These are phyloP conservation scores for Cariama cristata DNA, from an alignment of 2,113 vertebrate genomes.

Conservation along the genomic window DNA sequence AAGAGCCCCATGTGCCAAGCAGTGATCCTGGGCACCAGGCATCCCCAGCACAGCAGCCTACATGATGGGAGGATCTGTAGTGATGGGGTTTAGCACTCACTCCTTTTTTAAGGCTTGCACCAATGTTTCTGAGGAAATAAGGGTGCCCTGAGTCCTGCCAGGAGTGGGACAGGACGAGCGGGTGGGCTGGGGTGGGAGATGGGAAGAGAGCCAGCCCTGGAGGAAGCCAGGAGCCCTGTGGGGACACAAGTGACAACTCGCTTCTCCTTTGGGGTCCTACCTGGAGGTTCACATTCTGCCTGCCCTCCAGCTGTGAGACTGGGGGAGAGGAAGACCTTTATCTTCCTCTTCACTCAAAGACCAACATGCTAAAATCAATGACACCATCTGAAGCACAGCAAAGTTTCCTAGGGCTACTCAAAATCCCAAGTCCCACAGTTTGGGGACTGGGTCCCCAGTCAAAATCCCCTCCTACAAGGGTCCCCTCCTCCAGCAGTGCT, in stretches of 20 bases:
- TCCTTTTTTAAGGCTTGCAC: background rate
- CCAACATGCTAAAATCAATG: fast-evolving
- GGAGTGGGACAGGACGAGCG: fast-evolving
- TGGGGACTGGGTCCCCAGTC: too few relatives aligned
- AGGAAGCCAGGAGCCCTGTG: background rate
- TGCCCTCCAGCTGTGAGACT: background rate
- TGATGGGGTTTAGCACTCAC: background rate
- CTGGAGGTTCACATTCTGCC: background rate
- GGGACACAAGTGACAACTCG: fast-evolving
- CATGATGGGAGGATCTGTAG: background rate
- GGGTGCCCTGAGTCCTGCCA: background rate
- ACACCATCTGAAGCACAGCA: fast-evolving
- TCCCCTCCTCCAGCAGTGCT: background rate
- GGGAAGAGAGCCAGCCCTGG: background rate
- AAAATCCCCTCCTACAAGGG: too few relatives aligned
- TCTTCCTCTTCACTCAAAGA: background rate
- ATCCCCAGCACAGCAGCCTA: background rate
- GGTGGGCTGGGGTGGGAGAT: background rate
- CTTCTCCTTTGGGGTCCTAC: background rate
- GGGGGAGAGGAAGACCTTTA: background rate
- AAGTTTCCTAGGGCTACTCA: background rate
- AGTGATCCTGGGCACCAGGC: fast-evolving
- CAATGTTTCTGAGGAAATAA: background rate
- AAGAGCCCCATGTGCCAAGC: background rate
- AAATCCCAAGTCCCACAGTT: fast-evolving